phyloP scores from a whole-genome alignment of 2,113 vertebrate species.

The Cyphomyrus plagiostoma region DNA sequence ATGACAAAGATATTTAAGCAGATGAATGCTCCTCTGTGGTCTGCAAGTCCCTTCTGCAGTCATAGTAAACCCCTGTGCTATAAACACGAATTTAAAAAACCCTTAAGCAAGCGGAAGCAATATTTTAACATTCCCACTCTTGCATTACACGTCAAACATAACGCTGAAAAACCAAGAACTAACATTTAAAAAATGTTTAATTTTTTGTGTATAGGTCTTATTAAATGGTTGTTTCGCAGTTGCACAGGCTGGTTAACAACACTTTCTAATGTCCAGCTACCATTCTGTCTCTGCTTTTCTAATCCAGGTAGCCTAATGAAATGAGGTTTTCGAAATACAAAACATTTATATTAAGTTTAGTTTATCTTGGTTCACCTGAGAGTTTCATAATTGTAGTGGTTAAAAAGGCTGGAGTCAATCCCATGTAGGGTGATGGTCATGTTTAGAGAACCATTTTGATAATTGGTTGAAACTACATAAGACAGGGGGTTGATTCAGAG shows the following conservation, averaged over 20 bases:
- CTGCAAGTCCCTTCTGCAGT: slow-evolving; percentile 51
- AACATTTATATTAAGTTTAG: not conserved
- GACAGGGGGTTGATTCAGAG: not conserved
- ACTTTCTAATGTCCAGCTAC: not conserved
- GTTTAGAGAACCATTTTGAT: not conserved
- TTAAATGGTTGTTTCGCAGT: not conserved
- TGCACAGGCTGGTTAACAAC: not conserved
- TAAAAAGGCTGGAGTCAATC: not conserved
- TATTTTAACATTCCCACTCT: not conserved
- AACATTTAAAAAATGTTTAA: not conserved
- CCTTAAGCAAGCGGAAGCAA: not conserved
- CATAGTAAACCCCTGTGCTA: not conserved
- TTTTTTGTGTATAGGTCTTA: not conserved
- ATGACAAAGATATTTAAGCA: not conserved
- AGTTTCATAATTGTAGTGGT: not conserved
- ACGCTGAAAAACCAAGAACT: not conserved
- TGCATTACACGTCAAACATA: not conserved
- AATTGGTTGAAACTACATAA: not conserved
- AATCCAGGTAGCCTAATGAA: not conserved
- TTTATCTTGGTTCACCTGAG: not conserved
- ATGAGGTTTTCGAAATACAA: not conserved
- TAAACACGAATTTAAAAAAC: not conserved
- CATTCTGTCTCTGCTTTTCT: not conserved
- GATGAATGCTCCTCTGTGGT: slow-evolving; percentile 39
- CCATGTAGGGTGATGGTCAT: not conserved